Conservation (phyloP, 1,140 invertebrate genomes). For the Thereuonema tuberculata region DNA sequence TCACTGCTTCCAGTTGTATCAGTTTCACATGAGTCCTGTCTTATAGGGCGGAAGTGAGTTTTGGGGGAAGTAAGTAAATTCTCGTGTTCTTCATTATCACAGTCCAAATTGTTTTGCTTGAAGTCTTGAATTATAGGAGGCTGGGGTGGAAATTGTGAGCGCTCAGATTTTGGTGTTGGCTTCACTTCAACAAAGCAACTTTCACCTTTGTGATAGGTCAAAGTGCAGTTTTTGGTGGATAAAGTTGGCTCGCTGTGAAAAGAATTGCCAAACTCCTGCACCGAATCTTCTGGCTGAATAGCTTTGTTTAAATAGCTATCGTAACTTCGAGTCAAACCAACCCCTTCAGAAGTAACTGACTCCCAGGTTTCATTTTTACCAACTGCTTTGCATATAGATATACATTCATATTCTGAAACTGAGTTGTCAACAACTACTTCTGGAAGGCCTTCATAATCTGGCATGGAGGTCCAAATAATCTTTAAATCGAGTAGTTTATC, state of each 20-base stretch:
- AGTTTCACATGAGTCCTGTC: conserved; percentile 30
- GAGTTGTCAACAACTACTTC: no score
- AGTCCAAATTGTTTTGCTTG: not conserved
- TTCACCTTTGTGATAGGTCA: conserved; percentile 42
- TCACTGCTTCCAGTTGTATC: conserved; percentile 13
- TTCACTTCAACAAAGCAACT: conserved; percentile 43
- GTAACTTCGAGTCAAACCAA: not conserved
- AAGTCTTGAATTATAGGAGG: not conserved
- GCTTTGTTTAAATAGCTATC: conserved; percentile 6
- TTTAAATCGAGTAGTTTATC: not conserved
- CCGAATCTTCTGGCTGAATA: not conserved
- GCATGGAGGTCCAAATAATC: not conserved
- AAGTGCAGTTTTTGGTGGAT: conserved; percentile 17
- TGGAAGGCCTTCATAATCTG: not conserved
- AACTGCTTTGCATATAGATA: no score
- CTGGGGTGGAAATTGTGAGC: not conserved
- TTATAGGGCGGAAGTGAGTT: conserved; percentile 62
- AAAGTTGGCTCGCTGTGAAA: not conserved
- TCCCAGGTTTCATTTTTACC: not conserved
- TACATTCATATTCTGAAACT: no score
- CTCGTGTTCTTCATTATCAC: conserved; percentile 36
- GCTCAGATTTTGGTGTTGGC: conserved; percentile 23
- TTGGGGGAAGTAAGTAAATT: conserved; percentile 51
- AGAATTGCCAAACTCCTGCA: not conserved
- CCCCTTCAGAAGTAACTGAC: no score